A percentile compares a stretch with the other conserved stretches of the same genome.
Conservation (phyloP, 2,797 vertebrate species). For the Danionella dracula region DNA sequence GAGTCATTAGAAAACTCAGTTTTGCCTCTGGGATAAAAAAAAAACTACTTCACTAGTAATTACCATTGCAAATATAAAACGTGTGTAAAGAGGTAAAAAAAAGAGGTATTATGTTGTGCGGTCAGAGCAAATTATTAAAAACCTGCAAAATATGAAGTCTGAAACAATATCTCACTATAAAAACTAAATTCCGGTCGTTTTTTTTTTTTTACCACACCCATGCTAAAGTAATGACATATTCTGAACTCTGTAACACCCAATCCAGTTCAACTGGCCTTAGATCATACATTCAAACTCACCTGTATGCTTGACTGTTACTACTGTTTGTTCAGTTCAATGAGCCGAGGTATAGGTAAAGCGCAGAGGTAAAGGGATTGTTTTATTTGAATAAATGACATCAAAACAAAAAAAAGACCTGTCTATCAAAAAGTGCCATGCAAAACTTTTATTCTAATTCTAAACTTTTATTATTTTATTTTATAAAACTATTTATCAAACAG, state of each 20-base stretch:
- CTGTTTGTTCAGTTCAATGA: slow-evolving; percentile 16
- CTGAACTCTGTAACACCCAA: slow-evolving; percentile 1
- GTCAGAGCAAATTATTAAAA: background rate
- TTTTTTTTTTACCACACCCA: slow-evolving; percentile 8
- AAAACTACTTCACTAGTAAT: background rate
- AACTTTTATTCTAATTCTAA: too few species aligned
- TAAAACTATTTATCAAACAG: too few species aligned
- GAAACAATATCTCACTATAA: background rate
- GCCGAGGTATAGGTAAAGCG: too few species aligned
- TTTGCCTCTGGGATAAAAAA: too few species aligned
- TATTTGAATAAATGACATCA: too few species aligned
- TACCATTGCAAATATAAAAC: background rate
- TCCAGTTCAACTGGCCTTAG: slow-evolving; percentile 55
- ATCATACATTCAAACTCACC: slow-evolving; percentile 32
- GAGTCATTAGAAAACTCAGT: too few species aligned
- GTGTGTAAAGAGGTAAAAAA: too few species aligned
- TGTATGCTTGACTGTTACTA: background rate
- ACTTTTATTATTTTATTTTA: too few species aligned
- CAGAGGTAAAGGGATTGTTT: too few species aligned
- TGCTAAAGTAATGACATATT: slow-evolving; percentile 7
- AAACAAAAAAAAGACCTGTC: too few species aligned
- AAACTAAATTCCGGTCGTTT: background rate
- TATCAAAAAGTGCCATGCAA: too few species aligned
- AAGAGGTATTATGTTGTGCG: too few species aligned
- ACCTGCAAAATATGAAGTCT: background rate